phyloP scores from a whole-genome alignment of 2,113 vertebrate genomes.

The Leiothrix lutea region DNA sequence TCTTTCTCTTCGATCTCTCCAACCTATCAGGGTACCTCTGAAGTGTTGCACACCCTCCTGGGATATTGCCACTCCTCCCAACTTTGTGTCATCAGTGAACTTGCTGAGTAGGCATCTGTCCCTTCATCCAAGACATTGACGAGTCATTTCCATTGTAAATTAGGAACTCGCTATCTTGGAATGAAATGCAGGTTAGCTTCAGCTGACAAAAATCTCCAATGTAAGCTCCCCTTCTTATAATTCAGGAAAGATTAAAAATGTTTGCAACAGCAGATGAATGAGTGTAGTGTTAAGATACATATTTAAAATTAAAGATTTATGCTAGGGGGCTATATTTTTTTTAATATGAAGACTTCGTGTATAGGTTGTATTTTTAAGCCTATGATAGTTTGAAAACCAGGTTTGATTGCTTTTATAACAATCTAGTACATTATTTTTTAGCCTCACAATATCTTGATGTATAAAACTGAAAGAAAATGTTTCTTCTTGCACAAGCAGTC shows the following conservation, averaged over 20 bases:
- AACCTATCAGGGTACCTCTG: background rate
- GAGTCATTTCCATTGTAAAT: background rate
- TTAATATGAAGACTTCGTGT: fast-evolving
- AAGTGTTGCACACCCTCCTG: background rate
- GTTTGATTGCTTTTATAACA: background rate
- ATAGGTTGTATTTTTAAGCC: background rate
- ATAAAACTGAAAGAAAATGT: background rate
- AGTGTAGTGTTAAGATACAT: background rate
- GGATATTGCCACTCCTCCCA: background rate
- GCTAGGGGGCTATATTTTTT: background rate
- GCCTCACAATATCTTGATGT: background rate
- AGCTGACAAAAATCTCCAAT: background rate
- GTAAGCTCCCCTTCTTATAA: background rate
- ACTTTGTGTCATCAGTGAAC: background rate
- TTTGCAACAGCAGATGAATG: background rate
- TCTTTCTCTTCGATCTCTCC: background rate
- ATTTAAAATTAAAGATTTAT: background rate
- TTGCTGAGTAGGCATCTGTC: background rate
- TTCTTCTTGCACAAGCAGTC: background rate
- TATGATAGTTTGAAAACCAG: background rate
- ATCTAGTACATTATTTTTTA: background rate
- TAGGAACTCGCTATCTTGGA: background rate
- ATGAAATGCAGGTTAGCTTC: background rate
- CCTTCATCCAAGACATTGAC: background rate
- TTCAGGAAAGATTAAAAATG: background rate